Conservation (phyloP, 1,140 invertebrate species). For the Copidosoma floridanum region DNA sequence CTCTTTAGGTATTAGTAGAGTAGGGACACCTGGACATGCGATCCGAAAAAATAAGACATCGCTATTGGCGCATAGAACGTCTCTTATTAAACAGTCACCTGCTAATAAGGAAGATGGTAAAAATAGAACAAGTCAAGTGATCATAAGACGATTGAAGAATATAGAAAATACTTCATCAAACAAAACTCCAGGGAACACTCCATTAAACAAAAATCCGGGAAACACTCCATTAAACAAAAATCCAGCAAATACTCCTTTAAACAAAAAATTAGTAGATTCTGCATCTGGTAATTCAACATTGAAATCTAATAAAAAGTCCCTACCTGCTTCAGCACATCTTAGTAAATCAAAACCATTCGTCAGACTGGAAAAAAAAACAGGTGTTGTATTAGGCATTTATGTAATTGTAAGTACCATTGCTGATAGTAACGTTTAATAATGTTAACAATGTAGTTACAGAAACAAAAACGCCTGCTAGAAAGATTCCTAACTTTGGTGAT, state of each 20-base stretch:
- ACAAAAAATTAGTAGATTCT: conserved; percentile 8
- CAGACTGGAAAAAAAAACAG: conserved; percentile 26
- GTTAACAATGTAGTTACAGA: no score
- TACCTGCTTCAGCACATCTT: conserved; percentile 27
- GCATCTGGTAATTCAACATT: background rate
- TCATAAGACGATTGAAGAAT: background rate
- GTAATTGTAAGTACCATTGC: no score
- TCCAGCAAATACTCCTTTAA: background rate
- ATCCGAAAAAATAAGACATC: conserved; percentile 16
- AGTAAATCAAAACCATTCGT: conserved; percentile 29
- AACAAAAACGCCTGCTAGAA: conserved; percentile 42
- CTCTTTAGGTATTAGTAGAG: conserved; percentile 9
- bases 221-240: no score
- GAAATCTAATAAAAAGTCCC: conserved; percentile 19
- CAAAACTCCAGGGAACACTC: no score
- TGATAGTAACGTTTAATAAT: no score
- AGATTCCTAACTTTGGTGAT: conserved; percentile 65
- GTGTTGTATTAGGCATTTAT: conserved; percentile 18
- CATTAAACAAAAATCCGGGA: no score
- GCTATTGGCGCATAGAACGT: no score
- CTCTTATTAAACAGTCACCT: background rate
- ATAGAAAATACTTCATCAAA: no score
- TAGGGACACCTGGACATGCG: conserved; percentile 27
- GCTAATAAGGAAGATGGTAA: background rate
- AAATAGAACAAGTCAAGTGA: conserved; percentile 28